Conservation (phyloP, 2,888 invertebrate species). For the Prosapia bicincta region DNA sequence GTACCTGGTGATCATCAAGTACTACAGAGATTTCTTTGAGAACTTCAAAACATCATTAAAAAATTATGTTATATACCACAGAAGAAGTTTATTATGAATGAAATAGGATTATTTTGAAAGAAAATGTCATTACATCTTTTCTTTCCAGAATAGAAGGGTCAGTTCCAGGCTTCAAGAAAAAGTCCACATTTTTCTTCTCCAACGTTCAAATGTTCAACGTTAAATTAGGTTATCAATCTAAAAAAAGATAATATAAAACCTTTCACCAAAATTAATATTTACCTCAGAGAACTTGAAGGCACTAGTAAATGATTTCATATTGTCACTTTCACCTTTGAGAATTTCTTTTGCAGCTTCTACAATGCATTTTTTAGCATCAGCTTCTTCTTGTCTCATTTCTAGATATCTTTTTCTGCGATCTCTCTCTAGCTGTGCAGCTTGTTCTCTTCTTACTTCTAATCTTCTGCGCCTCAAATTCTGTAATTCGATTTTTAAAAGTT, state of each 20-base stretch:
- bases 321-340: slow-evolving; percentile 32
- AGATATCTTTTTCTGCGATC: slow-evolving; percentile 26
- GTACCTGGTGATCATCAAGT: too few relatives aligned
- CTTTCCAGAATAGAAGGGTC: too few relatives aligned
- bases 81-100: too few relatives aligned
- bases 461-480: slow-evolving; percentile 36
- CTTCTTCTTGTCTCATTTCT: slow-evolving; percentile 30
- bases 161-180: too few relatives aligned
- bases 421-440: slow-evolving; percentile 27
- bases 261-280: neutral
- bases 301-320: slow-evolving; percentile 31
- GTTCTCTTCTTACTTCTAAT: slow-evolving; percentile 32
- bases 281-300: slow-evolving; percentile 34
- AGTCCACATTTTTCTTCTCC: too few relatives aligned
- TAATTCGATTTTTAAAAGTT: too few relatives aligned
- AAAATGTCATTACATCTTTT: too few relatives aligned
- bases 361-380: slow-evolving; percentile 27
- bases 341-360: slow-evolving; percentile 31
- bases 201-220: neutral
- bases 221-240: neutral
- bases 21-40: too few relatives aligned
- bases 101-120: too few relatives aligned
- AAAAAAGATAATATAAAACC: neutral
- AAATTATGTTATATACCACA: too few relatives aligned
- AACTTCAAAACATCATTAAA: too few relatives aligned